Evolutionary conservation across 53 echinoderm and acorn worm genomes (phyloP), one percentile per base, ranked within the genome.

Genomic region (Pentamera pediparva): DNA sequence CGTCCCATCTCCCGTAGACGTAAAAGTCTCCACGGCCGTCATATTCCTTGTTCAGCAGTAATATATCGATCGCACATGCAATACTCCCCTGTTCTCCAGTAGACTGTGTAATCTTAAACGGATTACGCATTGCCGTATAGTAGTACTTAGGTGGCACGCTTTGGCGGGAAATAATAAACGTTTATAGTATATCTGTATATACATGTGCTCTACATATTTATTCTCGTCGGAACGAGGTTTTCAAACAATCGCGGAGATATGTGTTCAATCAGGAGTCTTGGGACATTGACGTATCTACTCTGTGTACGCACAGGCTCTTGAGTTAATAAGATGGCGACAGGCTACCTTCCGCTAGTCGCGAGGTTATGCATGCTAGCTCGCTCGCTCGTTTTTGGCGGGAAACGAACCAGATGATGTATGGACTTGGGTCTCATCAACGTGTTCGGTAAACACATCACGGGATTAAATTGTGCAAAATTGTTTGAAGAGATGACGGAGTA

Each of bases 381-480:
- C n/a, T n/a, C n/a, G n/a, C n/a, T n/a, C n/a, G n/a, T n/a, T n/a
- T 39, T 39, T 22, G 26, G 45, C 18, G 67, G 45, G 18, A 30
- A 41, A 67, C 27, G 45, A 29, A 24, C 27, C 40, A 67, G 39
- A 29, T 67, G 67, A 67, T 67, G 67, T 43, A 67, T 67, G 67
- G 67, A 31, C 30, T 41, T 27, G 62, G 67, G 67, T 45, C 67
- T 67, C 67, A 67, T 67, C 67, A 67, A 67, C 67, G 67, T 43
- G 67, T 67, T 67, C 67, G 30, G 67, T 45, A 67, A 67, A 67
- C 67, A 67, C 40, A 67, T 67, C 67, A 67, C 67, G 45, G 45
- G 45, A 67, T 67, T 67, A 67, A 67, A 67, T 67, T 45, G 67
- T 67, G 67, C 67, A 67, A 67, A 67, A 67, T 67, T 45, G 12